Evolutionary conservation across 2,113 vertebrate genomes (phyloP).

Genomic region (Colossoma macropomum): DNA sequence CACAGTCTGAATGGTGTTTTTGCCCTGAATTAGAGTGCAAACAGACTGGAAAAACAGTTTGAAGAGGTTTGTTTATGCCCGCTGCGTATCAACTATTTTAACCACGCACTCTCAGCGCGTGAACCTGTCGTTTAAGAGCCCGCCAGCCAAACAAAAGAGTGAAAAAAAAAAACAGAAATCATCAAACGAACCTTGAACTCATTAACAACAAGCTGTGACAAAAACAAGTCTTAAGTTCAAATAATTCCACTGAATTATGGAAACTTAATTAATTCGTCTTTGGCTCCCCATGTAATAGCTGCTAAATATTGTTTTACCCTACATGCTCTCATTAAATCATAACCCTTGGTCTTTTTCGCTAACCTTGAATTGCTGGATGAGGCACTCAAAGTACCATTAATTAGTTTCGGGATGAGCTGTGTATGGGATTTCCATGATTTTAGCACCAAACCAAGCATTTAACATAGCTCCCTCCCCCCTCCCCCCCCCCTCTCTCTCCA

Average conservation of each 20-base stretch:
- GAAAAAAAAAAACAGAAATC: not conserved
- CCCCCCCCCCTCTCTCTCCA: constrained; percentile 14
- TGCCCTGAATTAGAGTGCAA: too few relatives aligned
- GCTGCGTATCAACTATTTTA: not conserved
- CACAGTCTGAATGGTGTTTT: not conserved
- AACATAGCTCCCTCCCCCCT: not conserved
- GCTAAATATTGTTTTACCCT: constrained; percentile 41
- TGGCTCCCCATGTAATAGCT: not conserved
- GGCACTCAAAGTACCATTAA: constrained; percentile 43
- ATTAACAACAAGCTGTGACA: constrained; percentile 12
- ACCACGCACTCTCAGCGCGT: not conserved
- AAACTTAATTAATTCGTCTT: constrained; percentile 47
- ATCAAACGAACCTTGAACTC: not conserved
- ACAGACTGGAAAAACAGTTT: not conserved
- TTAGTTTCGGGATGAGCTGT: constrained; percentile 36
- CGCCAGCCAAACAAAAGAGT: not conserved
- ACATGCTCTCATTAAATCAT: constrained; percentile 34
- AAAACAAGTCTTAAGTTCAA: constrained; percentile 17
- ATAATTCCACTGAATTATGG: constrained; percentile 18
- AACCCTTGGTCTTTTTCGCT: constrained; percentile 29
- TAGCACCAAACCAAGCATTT: constrained; percentile 34
- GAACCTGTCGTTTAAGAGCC: not conserved
- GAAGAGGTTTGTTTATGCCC: not conserved
- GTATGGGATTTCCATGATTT: constrained; percentile 37
- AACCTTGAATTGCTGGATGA: constrained; percentile 47